Evolutionary conservation across 2,797 vertebrate species (phyloP).

Genomic region (Diglossa cyanea): DNA sequence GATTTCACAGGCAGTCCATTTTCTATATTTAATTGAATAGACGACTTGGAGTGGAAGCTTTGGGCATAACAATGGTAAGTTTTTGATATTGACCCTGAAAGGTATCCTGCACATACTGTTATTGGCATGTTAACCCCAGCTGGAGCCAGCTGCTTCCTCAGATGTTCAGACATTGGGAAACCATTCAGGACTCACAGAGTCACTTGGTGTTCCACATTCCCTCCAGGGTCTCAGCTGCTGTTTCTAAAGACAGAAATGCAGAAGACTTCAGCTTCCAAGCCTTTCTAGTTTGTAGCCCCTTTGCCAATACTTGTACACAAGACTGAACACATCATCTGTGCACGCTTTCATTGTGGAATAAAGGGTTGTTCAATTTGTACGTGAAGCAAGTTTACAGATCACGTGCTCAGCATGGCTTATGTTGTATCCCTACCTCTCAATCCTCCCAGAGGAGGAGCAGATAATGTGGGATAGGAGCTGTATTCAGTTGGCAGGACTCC

Average conservation of each 20-base stretch:
- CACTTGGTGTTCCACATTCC: neutral
- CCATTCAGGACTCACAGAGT: neutral
- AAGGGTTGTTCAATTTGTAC: neutral
- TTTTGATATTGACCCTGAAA: neutral
- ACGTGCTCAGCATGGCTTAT: neutral
- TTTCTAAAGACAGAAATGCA: conserved; percentile 6
- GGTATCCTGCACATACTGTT: neutral
- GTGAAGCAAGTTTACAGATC: neutral
- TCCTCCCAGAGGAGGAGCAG: neutral
- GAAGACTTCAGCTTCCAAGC: neutral
- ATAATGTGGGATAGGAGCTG: neutral
- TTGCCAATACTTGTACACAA: neutral
- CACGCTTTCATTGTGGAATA: neutral
- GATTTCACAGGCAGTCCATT: neutral
- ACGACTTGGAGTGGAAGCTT: neutral
- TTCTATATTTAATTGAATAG: neutral
- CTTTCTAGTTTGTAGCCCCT: neutral
- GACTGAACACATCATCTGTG: neutral
- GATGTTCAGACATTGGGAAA: neutral
- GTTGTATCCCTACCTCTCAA: neutral
- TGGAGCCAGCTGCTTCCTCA: conserved; percentile 13
- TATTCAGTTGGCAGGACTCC: conserved; percentile 5
- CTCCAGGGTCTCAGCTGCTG: conserved; percentile 31
- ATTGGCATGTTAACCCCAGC: neutral
- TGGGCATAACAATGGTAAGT: neutral